These are phyloP conservation scores for Goniozus legneri DNA, from an alignment of 1,140 invertebrate genomes.

Conservation along the genomic window DNA sequence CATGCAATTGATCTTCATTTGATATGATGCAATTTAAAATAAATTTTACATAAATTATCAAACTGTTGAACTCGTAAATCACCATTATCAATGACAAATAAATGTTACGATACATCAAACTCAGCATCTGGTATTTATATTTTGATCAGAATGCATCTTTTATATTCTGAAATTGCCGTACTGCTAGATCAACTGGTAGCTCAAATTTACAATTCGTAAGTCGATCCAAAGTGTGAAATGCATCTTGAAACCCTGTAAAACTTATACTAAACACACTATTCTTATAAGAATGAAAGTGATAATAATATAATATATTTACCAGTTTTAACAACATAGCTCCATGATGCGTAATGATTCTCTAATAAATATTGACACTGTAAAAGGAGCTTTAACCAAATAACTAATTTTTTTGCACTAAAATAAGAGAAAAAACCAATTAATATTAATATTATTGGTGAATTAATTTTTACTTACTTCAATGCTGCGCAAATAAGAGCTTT, in stretches of 20 bases:
- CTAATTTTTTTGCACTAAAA: constrained; percentile 81
- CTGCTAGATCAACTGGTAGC: constrained; percentile 90
- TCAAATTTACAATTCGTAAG: constrained; percentile 86
- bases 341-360: constrained; percentile 87
- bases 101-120: too few species aligned
- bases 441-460: background rate
- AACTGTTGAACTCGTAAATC: too few species aligned
- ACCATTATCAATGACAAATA: too few species aligned
- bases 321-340: constrained; percentile 94
- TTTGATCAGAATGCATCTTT: constrained; percentile 91
- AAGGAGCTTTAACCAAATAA: constrained; percentile 90
- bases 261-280: background rate
- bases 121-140: too few species aligned
- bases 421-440: constrained; percentile 19
- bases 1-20: too few species aligned
- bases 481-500: constrained; percentile 97
- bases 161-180: constrained; percentile 95
- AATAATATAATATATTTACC: constrained; percentile 53
- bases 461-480: constrained; percentile 74
- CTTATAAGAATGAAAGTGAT: background rate
- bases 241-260: constrained; percentile 85
- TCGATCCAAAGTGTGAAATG: constrained; percentile 83
- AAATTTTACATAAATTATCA: too few species aligned
- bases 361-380: constrained; percentile 84
- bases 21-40: too few species aligned